Base-by-base conservation (phyloP, 1,140 invertebrate species). In the Magallana gigas region DNA sequence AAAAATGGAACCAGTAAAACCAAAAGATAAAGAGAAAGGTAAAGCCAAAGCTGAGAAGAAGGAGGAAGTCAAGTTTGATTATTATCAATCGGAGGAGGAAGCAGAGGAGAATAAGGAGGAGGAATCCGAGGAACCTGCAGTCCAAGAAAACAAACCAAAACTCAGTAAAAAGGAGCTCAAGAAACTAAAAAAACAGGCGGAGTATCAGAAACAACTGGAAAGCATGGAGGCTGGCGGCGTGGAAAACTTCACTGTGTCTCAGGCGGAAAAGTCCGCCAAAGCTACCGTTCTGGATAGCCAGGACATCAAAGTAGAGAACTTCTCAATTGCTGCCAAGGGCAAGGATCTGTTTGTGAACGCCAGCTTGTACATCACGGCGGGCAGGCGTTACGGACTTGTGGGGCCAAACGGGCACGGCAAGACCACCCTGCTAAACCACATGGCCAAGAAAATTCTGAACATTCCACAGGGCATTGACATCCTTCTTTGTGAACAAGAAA, bases 341-440 rank as follows among this genome's bases (percentile, higher is more conserved):
- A 99, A 99, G 92, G 98, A 99, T 94, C 95, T 99, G 23, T 99
- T 99, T 95, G 97, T 98, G 12, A 99, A 99, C 95, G 99, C 99
- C 1, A 98, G 96, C 95, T 95, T 99, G 7, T 95, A 98, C 36
- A 99, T 99, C 91, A 98, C 98, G 5, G 96, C 98, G 92, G 98
- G 98, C 0, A 96, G 99, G 88, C 96, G 98, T 92, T 99, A 99
- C 95, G 99, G 99, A 93, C 95, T 99, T 7, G 98, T 99, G 48
- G 99, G 99, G 64, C 99, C 99, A 6, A 99, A 99, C 95, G 99
- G 99, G 4, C 98, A 99, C 96, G 99, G 99, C 14, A 99, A 99
- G 96, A 99, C 99, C n/a, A 99, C 99, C 0, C 94, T 99, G 16
- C 95, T 99, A 18, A 96, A 98, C 85, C 99, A 99, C 93, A 97